Evolutionary conservation across 1,140 invertebrate genomes (phyloP).

Genomic region (Drosophila baimaii): DNA sequence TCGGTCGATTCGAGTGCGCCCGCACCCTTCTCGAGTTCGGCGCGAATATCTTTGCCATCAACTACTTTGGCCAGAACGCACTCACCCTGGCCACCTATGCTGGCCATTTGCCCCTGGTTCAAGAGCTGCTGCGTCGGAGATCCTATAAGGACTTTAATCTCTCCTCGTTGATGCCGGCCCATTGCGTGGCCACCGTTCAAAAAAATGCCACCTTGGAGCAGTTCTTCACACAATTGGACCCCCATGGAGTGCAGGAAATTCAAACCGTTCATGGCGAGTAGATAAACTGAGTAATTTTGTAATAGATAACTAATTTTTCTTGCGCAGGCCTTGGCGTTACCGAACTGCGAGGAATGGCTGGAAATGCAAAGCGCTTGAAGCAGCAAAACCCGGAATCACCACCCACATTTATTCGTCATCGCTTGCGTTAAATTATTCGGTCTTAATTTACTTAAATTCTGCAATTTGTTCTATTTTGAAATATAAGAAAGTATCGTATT

Average conservation of each 20-base stretch:
- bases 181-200: constrained; percentile 67
- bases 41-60: constrained; percentile 68
- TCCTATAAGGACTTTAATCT: constrained; percentile 76
- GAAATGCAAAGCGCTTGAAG: not conserved
- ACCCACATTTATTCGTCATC: constrained; percentile 14
- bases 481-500: not conserved
- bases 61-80: constrained; percentile 80
- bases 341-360: constrained; percentile 50
- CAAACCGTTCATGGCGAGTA: constrained; percentile 74
- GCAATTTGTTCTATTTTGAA: not conserved
- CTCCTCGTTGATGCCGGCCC: constrained; percentile 74
- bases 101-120: constrained; percentile 59
- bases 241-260: constrained; percentile 29
- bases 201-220: constrained; percentile 52
- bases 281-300: too few relatives aligned
- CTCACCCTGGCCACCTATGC: constrained; percentile 70
- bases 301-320: not conserved
- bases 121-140: constrained; percentile 61
- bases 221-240: constrained; percentile 56
- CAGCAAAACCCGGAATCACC: not conserved
- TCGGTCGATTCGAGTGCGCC: constrained; percentile 63
- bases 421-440: not conserved
- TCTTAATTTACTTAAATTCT: not conserved
- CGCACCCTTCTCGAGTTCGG: constrained; percentile 55
- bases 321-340: constrained; percentile 51